phyloP scores from a whole-genome alignment of 1,140 invertebrate genomes.

The Philopotamus ludificatus region DNA sequence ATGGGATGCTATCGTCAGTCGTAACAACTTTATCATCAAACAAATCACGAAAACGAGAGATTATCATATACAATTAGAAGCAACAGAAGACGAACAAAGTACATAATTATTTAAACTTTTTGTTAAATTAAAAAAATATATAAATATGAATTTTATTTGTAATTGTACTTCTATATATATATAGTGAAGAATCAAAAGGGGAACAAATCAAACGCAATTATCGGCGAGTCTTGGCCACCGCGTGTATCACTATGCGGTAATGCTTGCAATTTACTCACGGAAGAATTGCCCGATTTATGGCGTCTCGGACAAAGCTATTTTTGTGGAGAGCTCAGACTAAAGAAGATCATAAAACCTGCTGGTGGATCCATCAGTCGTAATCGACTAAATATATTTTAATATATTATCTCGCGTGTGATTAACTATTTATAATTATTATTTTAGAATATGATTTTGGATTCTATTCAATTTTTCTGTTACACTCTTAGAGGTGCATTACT shows the following conservation, averaged over 20 bases:
- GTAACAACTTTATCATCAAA: slow-evolving; percentile 71
- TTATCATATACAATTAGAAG: slow-evolving; percentile 54
- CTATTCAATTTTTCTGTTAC: slow-evolving; percentile 66
- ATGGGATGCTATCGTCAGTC: slow-evolving; percentile 86
- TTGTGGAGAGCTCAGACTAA: slow-evolving; percentile 74
- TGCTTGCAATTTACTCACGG: slow-evolving; percentile 27
- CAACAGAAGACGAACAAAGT: slow-evolving; percentile 50
- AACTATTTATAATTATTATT: slow-evolving; percentile 20
- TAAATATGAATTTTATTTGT: neutral
- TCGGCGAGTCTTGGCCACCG: slow-evolving; percentile 28
- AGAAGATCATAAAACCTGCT: too few species aligned
- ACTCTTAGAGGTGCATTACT: slow-evolving; percentile 66
- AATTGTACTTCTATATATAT: neutral
- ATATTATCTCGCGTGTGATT: too few species aligned
- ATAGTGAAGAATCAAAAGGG: slow-evolving; percentile 33
- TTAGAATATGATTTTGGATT: slow-evolving; percentile 63
- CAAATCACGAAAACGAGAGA: slow-evolving; percentile 65
- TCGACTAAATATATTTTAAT: too few species aligned
- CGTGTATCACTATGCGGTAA: slow-evolving; percentile 35
- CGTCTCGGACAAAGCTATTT: slow-evolving; percentile 88
- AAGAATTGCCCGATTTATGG: slow-evolving; percentile 74
- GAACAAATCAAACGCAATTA: neutral
- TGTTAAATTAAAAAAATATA: neutral
- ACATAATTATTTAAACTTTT: slow-evolving; percentile 42
- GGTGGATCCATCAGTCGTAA: too few species aligned